Conservation (phyloP, 2,888 invertebrate genomes). For the Melinaea menophilus region DNA sequence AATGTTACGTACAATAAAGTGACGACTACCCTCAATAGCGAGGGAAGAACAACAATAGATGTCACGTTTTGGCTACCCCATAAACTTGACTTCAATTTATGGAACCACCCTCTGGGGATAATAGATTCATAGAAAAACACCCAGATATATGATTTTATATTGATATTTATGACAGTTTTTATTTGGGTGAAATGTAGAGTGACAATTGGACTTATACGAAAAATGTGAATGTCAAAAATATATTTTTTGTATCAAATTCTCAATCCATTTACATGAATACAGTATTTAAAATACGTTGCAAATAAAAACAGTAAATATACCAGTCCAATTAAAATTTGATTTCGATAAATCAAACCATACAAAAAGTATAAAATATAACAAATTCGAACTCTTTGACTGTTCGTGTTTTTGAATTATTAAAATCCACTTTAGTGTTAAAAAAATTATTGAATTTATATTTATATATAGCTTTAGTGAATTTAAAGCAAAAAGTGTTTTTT, state of each 20-base stretch:
- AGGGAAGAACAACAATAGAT: constrained; percentile 53
- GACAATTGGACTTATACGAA: background rate
- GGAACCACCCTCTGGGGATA: constrained; percentile 40
- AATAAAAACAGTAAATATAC: background rate
- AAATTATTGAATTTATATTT: background rate
- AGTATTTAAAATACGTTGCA: too few relatives aligned
- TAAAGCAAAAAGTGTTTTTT: background rate
- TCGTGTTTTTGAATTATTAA: constrained; percentile 2
- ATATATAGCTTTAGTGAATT: background rate
- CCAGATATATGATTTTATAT: background rate
- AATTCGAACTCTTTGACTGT: constrained; percentile 3
- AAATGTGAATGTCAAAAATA: background rate
- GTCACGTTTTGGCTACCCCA: constrained; percentile 65
- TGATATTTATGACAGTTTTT: constrained; percentile 2
- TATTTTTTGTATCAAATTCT: too few relatives aligned
- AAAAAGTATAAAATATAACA: background rate
- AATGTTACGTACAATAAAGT: constrained; percentile 45
- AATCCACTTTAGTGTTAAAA: constrained; percentile 3
- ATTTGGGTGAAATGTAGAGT: background rate
- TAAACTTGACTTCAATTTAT: constrained; percentile 66
- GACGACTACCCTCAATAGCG: constrained; percentile 55
- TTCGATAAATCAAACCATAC: background rate
- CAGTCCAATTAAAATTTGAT: background rate
- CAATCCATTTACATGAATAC: too few relatives aligned
- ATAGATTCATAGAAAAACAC: constrained; percentile 1